These are phyloP conservation scores for Rhabdornis inornatus DNA, from an alignment of 2,113 vertebrate species.

Conservation along the genomic window DNA sequence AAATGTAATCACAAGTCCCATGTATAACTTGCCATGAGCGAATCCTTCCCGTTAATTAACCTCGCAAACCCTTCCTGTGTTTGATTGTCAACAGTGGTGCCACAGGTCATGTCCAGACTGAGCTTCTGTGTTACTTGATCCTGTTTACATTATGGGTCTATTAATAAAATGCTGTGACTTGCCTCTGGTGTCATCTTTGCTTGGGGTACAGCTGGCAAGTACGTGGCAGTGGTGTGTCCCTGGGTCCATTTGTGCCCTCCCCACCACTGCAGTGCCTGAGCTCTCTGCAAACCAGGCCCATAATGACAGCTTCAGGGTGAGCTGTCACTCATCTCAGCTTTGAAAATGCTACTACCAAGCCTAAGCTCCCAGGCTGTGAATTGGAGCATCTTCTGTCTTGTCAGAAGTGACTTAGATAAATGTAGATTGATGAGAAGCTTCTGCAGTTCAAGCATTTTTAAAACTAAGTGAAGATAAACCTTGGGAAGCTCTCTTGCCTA, in stretches of 20 bases:
- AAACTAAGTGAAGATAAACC: background rate
- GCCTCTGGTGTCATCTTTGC: background rate
- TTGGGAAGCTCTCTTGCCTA: background rate
- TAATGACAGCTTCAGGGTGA: background rate
- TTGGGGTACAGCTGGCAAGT: background rate
- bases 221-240: accelerated
- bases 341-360: background rate
- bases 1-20: background rate
- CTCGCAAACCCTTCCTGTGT: background rate
- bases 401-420: background rate
- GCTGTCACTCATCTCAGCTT: background rate
- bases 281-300: background rate
- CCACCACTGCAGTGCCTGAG: background rate
- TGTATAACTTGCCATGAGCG: background rate
- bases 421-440: background rate
- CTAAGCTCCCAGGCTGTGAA: background rate
- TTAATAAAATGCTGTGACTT: background rate
- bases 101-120: background rate
- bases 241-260: background rate
- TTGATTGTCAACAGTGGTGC: background rate
- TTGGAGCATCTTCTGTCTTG: background rate
- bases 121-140: background rate
- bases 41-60: background rate
- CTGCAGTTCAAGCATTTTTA: background rate
- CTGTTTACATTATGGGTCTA: background rate